These are phyloP conservation scores for Phthorimaea operculella DNA, from an alignment of 1,140 invertebrate species.

Conservation along the genomic window DNA sequence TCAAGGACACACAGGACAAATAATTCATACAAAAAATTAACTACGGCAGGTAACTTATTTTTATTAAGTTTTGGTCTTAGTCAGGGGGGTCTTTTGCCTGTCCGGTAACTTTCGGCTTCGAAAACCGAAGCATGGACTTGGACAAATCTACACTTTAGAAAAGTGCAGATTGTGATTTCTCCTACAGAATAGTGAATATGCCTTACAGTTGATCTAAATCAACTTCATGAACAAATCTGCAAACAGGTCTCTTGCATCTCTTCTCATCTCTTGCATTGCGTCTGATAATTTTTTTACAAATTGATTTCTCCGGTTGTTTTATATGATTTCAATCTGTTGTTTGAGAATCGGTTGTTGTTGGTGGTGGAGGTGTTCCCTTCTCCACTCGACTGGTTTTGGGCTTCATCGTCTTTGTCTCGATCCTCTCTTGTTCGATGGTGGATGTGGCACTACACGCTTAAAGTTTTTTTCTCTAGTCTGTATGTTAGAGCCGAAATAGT, in stretches of 20 bases:
- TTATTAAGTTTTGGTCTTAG: no score
- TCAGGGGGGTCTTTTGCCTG: no score
- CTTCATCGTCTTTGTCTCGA: slow-evolving; percentile 3
- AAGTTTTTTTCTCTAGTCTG: no score
- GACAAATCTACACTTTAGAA: slow-evolving; percentile 7
- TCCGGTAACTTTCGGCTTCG: no score
- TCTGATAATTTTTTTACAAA: slow-evolving; percentile 9
- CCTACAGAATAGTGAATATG: slow-evolving; percentile 8
- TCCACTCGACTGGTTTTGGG: background rate
- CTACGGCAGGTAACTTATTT: no score
- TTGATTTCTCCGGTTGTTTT: background rate
- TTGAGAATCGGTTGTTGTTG: background rate
- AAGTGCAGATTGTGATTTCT: slow-evolving; percentile 9
- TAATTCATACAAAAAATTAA: no score
- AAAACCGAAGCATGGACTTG: slow-evolving; percentile 11
- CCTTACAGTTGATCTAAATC: slow-evolving; percentile 6
- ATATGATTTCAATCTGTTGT: no score
- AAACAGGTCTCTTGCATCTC: slow-evolving; percentile 5
- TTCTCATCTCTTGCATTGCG: no score
- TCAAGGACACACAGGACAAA: no score
- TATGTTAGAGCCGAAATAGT: no score
- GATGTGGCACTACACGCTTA: no score
- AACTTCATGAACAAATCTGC: slow-evolving; percentile 7
- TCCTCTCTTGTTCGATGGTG: slow-evolving; percentile 1
- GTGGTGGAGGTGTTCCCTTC: background rate